Conservation (phyloP, 2,113 vertebrate genomes). For the Brachyhypopomus occidentalis region DNA sequence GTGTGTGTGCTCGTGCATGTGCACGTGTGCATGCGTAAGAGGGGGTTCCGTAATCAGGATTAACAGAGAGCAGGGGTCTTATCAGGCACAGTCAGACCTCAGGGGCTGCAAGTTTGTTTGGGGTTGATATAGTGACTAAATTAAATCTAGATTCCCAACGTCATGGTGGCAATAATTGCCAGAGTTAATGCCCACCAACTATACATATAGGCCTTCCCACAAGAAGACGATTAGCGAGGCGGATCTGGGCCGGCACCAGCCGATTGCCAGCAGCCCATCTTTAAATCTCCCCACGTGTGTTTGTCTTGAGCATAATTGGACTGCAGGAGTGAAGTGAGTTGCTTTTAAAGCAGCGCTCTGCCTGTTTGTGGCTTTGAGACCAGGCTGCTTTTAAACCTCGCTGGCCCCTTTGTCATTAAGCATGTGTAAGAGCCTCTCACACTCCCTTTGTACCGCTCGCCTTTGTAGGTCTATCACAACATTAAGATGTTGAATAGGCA, state of each 20-base stretch:
- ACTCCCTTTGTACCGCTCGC: slow-evolving; percentile 45
- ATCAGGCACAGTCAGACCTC: slow-evolving; percentile 59
- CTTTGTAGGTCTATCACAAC: slow-evolving; percentile 56
- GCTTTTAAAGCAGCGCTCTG: slow-evolving; percentile 22
- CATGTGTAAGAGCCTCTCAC: slow-evolving; percentile 37
- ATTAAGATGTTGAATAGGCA: slow-evolving; percentile 60
- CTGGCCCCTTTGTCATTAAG: slow-evolving; percentile 46
- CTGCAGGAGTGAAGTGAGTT: slow-evolving; percentile 41
- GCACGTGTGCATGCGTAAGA: slow-evolving; percentile 23
- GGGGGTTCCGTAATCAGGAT: slow-evolving; percentile 56
- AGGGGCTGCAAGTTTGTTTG: slow-evolving; percentile 55
- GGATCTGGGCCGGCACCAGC: slow-evolving; percentile 2
- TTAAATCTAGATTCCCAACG: slow-evolving; percentile 59
- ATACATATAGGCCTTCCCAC: slow-evolving; percentile 3
- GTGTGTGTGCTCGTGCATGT: not conserved
- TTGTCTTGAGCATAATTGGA: slow-evolving; percentile 44
- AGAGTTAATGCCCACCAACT: slow-evolving; percentile 22
- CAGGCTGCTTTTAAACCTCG: slow-evolving; percentile 37
- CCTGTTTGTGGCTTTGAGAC: slow-evolving; percentile 35
- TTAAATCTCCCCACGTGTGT: slow-evolving; percentile 10
- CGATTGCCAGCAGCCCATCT: slow-evolving; percentile 25
- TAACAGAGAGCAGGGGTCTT: slow-evolving; percentile 55
- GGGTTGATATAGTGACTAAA: slow-evolving; percentile 58
- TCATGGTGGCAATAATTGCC: slow-evolving; percentile 45
- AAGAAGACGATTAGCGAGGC: slow-evolving; percentile 14